Conservation (phyloP, 2,797 vertebrate genomes). For the Bufotes viridis region DNA sequence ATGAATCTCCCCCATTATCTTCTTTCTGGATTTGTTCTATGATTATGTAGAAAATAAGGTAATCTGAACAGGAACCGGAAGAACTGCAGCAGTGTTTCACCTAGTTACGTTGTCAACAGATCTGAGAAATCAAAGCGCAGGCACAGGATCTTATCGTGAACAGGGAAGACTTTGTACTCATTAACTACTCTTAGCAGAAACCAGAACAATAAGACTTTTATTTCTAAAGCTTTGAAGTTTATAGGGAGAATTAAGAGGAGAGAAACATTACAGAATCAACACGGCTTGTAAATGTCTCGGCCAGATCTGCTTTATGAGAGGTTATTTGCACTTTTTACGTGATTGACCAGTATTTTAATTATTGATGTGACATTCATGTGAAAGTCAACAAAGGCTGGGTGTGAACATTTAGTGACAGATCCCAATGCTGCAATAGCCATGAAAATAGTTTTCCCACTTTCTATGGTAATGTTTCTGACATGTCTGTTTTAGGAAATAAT, state of each 20-base stretch:
- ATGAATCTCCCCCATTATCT: neutral
- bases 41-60: neutral
- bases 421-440: neutral
- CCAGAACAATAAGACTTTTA: slow-evolving; percentile 40
- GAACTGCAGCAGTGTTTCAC: neutral
- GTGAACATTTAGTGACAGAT: neutral
- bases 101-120: slow-evolving; percentile 1
- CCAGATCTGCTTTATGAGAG: slow-evolving; percentile 25
- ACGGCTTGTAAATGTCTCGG: neutral
- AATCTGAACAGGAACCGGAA: neutral
- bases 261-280: slow-evolving; percentile 28
- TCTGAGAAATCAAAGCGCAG: neutral
- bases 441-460: neutral
- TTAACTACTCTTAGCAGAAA: neutral
- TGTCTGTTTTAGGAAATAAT: no score
- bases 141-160: slow-evolving; percentile 24
- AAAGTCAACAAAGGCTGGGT: slow-evolving; percentile 17
- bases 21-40: neutral
- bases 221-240: slow-evolving; percentile 46
- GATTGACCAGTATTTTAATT: slow-evolving; percentile 5
- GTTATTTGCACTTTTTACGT: slow-evolving; percentile 28
- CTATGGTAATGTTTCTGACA: no score
- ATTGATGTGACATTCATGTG: neutral
- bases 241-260: neutral
- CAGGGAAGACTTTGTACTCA: slow-evolving; percentile 47